phyloP scores from a whole-genome alignment of 2,888 invertebrate species.

The Cataglyphis rosenhaueri region DNA sequence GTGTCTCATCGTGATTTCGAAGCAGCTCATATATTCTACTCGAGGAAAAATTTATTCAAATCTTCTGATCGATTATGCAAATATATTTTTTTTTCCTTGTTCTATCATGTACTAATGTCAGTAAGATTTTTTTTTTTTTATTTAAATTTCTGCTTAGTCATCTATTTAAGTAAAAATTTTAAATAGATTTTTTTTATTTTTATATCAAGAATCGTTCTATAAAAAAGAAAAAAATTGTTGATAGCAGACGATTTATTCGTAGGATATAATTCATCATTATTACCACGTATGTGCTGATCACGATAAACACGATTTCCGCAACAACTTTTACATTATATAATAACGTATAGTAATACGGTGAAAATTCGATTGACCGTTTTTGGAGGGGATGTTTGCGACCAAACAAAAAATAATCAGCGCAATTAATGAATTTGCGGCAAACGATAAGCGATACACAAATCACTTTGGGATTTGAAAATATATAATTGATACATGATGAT shows the following conservation, averaged over 20 bases:
- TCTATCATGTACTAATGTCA: background rate
- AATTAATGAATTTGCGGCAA: slow-evolving; percentile 30
- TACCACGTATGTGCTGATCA: slow-evolving; percentile 9
- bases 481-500: slow-evolving; percentile 2
- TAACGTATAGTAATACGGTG: slow-evolving; percentile 39
- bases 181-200: background rate
- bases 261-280: slow-evolving; percentile 11
- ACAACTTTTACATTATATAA: slow-evolving; percentile 37
- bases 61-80: background rate
- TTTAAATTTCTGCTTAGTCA: background rate
- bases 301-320: slow-evolving; percentile 38
- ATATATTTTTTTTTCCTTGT: background rate
- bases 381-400: background rate
- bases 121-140: background rate
- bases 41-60: slow-evolving; percentile 4
- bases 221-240: background rate
- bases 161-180: background rate
- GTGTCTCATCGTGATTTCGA: slow-evolving; percentile 20
- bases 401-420: slow-evolving; percentile 18
- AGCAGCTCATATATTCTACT: background rate
- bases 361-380: slow-evolving; percentile 43
- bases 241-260: slow-evolving; percentile 14
- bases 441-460: slow-evolving; percentile 49
- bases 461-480: slow-evolving; percentile 44
- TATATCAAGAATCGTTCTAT: background rate